Conservation (phyloP, 2,888 invertebrate genomes). For the Cephus pulcher region DNA sequence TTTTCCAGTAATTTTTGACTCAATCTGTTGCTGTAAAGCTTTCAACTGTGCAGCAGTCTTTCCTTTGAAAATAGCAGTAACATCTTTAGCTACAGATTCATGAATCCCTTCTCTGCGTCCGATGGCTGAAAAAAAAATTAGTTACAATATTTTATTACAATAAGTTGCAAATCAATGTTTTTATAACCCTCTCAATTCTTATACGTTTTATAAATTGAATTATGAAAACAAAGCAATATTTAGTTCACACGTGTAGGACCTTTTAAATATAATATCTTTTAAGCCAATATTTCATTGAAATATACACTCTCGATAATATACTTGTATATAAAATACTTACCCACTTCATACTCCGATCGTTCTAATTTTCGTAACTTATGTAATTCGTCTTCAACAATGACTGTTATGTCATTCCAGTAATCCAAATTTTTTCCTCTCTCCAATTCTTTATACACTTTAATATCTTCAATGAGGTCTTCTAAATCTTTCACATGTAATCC, state of each 20-base stretch:
- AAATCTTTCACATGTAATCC: constrained; percentile 90
- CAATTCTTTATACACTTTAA: constrained; percentile 93
- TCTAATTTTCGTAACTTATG: constrained; percentile 85
- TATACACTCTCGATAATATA: background rate
- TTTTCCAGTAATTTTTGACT: constrained; percentile 84
- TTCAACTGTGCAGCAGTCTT: constrained; percentile 90
- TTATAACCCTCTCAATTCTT: too few species aligned
- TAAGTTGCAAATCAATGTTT: background rate
- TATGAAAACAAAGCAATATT: too few species aligned
- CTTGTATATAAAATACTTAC: constrained; percentile 40
- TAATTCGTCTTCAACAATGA: constrained; percentile 93
- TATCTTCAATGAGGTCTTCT: constrained; percentile 96
- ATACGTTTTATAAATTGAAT: too few species aligned
- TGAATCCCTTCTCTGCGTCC: constrained; percentile 85
- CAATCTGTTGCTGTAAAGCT: constrained; percentile 86
- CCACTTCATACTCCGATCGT: constrained; percentile 72
- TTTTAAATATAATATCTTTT: background rate
- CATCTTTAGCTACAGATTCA: constrained; percentile 90
- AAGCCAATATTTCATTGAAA: constrained; percentile 64
- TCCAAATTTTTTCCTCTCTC: constrained; percentile 89
- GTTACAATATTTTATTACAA: background rate
- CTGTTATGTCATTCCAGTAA: constrained; percentile 97
- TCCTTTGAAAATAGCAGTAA: constrained; percentile 90
- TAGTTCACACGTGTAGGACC: too few species aligned
- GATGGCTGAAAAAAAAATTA: constrained; percentile 61